phyloP scores from a whole-genome alignment of 2,113 vertebrate genomes.

The Thalassarche chlororhynchos region DNA sequence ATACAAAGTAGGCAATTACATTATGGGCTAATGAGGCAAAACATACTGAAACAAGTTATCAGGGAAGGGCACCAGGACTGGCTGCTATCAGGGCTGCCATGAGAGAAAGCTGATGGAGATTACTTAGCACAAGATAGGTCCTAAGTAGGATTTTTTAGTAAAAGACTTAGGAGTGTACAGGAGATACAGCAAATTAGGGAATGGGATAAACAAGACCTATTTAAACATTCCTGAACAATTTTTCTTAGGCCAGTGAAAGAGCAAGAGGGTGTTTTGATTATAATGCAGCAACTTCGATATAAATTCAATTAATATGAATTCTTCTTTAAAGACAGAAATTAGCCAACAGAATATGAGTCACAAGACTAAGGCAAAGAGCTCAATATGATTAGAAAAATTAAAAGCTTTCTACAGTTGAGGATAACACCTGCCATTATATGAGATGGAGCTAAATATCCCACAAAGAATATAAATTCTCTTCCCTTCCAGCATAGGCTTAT shows the following conservation, averaged over 20 bases:
- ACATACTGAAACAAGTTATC: background rate
- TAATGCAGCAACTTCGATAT: background rate
- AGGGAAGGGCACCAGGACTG: background rate
- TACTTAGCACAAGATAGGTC: background rate
- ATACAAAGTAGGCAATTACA: background rate
- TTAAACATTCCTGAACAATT: background rate
- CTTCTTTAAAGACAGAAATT: background rate
- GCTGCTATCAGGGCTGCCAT: background rate
- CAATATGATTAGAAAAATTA: background rate
- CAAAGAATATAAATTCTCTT: background rate
- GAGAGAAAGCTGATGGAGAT: background rate
- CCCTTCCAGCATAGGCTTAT: background rate
- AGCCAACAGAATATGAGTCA: background rate
- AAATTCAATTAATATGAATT: background rate
- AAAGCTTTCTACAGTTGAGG: background rate
- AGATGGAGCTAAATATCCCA: background rate
- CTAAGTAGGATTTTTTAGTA: background rate
- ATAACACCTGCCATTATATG: background rate
- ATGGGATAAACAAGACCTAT: background rate
- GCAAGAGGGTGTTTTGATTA: background rate
- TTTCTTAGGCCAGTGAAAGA: background rate
- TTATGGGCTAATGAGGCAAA: constrained; percentile 39
- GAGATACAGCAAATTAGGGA: background rate
- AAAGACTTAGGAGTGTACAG: background rate
- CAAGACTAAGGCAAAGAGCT: background rate